phyloP scores from a whole-genome alignment of 2,797 vertebrate species.

The Emys orbicularis region DNA sequence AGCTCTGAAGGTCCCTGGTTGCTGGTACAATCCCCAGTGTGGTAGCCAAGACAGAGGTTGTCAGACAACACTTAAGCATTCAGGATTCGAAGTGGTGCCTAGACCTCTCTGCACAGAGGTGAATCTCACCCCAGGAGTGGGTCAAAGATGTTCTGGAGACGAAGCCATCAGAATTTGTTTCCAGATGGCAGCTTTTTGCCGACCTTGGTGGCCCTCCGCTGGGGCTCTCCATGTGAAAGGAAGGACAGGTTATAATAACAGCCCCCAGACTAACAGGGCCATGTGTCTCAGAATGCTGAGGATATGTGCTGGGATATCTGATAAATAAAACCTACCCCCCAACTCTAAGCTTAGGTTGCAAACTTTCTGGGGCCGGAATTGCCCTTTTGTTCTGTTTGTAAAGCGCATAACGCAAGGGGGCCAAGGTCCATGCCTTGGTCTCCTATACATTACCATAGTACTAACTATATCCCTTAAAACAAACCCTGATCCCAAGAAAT shows the following conservation, averaged over 20 bases:
- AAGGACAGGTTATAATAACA: rapidly evolving
- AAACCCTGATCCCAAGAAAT: rapidly evolving
- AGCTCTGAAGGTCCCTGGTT: background rate
- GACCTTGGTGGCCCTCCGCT: rapidly evolving
- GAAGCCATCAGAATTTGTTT: background rate
- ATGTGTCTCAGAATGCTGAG: background rate
- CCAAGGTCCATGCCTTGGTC: background rate
- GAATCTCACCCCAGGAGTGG: rapidly evolving
- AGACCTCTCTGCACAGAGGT: background rate
- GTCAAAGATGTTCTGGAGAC: background rate
- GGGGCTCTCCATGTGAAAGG: rapidly evolving
- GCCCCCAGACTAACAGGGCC: rapidly evolving
- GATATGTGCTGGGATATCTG: background rate
- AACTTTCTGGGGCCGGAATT: background rate
- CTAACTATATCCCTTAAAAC: background rate
- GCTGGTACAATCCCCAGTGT: background rate
- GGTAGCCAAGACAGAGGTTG: background rate
- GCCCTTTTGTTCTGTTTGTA: background rate
- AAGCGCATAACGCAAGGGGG: background rate
- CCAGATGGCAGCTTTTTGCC: background rate
- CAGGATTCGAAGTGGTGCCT: background rate
- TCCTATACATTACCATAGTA: background rate
- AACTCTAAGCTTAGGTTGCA: background rate
- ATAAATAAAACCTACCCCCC: background rate
- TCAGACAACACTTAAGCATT: background rate